Evolutionary conservation across 1,140 invertebrate species (phyloP).

Genomic region (Lordiphosa mommai): DNA sequence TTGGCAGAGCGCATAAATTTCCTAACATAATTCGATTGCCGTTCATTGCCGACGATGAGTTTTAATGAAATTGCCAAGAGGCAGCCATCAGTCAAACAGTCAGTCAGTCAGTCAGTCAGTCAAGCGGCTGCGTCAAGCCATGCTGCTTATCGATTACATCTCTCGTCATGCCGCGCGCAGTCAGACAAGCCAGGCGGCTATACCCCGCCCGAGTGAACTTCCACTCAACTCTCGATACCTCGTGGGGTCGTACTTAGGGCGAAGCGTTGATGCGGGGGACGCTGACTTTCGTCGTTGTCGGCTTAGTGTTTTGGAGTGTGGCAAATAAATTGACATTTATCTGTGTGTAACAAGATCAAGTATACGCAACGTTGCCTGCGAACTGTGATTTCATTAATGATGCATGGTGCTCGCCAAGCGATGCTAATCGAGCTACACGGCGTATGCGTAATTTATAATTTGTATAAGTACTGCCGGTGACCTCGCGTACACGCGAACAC

Average conservation of each 20-base stretch:
- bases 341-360: conserved; percentile 75
- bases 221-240: neutral
- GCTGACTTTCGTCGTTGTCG: conserved; percentile 30
- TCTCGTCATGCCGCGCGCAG: conserved; percentile 43
- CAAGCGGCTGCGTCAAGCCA: conserved; percentile 41
- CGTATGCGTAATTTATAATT: conserved; percentile 45
- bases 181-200: conserved; percentile 1
- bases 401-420: conserved; percentile 16
- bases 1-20: conserved; percentile 55
- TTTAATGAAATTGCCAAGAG: conserved; percentile 64
- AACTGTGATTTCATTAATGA: conserved; percentile 53
- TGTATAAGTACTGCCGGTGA: conserved; percentile 16
- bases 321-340: conserved; percentile 77
- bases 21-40: conserved; percentile 51
- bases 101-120: conserved; percentile 19
- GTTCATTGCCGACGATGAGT: conserved; percentile 28
- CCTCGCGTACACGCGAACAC: conserved; percentile 32
- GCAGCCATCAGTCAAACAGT: conserved; percentile 15
- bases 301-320: conserved; percentile 72
- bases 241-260: neutral
- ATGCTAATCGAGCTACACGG: conserved; percentile 18
- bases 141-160: conserved; percentile 68
- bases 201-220: neutral
- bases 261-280: conserved; percentile 4
- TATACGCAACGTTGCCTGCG: conserved; percentile 58